Percentiles rank a stretch among this genome's conserved stretches.
Conservation (phyloP, 1,140 invertebrate genomes). For the Pinna nobilis region DNA sequence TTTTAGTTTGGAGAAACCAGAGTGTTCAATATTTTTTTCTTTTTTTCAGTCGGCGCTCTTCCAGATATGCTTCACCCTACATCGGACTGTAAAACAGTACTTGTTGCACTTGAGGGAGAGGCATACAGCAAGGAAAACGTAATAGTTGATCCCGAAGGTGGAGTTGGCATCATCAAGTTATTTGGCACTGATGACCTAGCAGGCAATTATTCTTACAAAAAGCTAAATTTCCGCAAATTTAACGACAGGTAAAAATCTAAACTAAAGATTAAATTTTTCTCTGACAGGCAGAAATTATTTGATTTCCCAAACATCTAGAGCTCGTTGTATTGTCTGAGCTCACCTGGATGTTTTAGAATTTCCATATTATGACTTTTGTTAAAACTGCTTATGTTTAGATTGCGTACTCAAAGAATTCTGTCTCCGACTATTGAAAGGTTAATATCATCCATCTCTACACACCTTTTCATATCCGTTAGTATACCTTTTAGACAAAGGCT, state of each 20-base stretch:
- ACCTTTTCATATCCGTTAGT: too few relatives aligned
- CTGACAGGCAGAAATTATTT: background rate
- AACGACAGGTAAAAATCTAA: constrained; percentile 34
- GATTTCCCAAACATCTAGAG: too few relatives aligned
- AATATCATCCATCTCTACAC: too few relatives aligned
- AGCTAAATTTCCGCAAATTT: constrained; percentile 42
- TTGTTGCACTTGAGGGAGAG: constrained; percentile 46
- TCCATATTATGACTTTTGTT: too few relatives aligned
- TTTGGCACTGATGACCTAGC: background rate
- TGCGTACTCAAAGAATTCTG: too few relatives aligned
- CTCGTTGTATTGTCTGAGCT: too few relatives aligned
- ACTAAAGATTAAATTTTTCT: background rate
- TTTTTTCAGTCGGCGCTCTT: constrained; percentile 44
- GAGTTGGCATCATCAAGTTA: constrained; percentile 47
- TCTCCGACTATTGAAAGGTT: too few relatives aligned
- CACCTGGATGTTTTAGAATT: too few relatives aligned
- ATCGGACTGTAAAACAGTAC: constrained; percentile 33
- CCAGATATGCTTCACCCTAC: constrained; percentile 48
- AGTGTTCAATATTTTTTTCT: too few relatives aligned
- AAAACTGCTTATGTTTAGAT: too few relatives aligned
- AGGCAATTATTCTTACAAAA: constrained; percentile 4
- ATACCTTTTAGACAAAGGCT: too few relatives aligned
- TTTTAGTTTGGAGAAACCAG: too few relatives aligned
- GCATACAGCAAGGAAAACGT: background rate
- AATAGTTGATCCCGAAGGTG: constrained; percentile 45